Conservation (phyloP, 1,140 invertebrate genomes). For the Coptotermes formosanus region DNA sequence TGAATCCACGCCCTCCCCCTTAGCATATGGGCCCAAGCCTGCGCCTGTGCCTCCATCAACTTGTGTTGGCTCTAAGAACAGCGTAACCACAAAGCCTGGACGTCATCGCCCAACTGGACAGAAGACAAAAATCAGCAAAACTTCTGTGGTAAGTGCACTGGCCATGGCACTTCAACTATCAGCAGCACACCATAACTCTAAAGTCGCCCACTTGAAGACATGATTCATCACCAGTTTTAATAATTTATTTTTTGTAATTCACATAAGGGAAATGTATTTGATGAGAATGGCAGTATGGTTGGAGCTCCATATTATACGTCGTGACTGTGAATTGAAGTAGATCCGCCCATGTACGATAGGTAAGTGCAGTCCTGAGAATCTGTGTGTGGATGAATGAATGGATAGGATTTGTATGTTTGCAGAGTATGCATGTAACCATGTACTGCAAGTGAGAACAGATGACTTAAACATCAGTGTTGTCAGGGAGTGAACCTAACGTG, state of each 20-base stretch:
- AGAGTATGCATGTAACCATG: background rate
- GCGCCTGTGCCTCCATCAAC: background rate
- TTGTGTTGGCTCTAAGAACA: constrained; percentile 4
- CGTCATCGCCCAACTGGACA: background rate
- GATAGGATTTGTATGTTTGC: background rate
- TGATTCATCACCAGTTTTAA: background rate
- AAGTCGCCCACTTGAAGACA: constrained; percentile 1
- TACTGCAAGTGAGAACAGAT: background rate
- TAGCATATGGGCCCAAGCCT: constrained; percentile 31
- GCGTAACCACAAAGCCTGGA: background rate
- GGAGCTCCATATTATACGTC: background rate
- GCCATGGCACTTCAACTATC: background rate
- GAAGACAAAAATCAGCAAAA: background rate
- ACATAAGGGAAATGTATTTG: background rate
- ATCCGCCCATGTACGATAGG: background rate
- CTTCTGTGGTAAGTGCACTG: background rate
- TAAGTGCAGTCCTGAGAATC: background rate
- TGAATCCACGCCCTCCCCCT: constrained; percentile 26
- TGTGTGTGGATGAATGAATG: background rate
- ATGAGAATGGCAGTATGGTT: background rate
- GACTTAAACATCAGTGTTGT: background rate
- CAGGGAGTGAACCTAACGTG: background rate
- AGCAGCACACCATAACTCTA: background rate
- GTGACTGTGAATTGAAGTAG: background rate
- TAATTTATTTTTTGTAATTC: background rate